Evolutionary conservation across 1,140 invertebrate species (phyloP), one percentile per base, ranked within the genome.

Genomic region (Trypoxylus dichotomus): DNA sequence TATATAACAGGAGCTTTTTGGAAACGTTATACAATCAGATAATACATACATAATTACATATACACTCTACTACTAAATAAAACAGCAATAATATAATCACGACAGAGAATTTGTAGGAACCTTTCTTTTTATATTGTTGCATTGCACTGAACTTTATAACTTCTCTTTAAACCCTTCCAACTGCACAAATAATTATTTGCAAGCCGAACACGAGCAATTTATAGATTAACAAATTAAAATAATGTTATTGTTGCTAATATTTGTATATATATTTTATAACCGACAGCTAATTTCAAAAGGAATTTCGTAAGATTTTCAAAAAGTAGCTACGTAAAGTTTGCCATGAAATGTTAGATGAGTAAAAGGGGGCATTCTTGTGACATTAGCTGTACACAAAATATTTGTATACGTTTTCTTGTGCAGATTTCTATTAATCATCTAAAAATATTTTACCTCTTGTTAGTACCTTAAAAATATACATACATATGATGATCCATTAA

Each of bases 211-310:
- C 32, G 10, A 1, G 32, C 32, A 58, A 58, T 58, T 58, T 1
- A 0, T 58, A 58, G 15, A 58, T 13, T 58, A 58, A n/a, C n/a
- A n/a, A n/a, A n/a, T n/a, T 13, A 58, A 19, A 21, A 27, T 24
- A 27, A 10, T 63, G 21, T 63, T 63, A 24, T 63, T 63, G 60
- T 63, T 63, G 19, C n/a, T 11, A 63, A 63, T 63, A 19, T 63
- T 24, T 63, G 21, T 63, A 63, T 63, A 63, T 63, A 63, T 63
- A 58, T 63, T 63, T 21, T 63, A 63, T 25, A 63, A 27, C 60
- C 1, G 3, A 58, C 47, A 58, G 60, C 25, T 63, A 24, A 25
- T 63, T 21, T 63, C 60, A 63, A 27, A 63, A 8, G 19, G 24
- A 11, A 27, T 63, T 24, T 11, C 24, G 25, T 6, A 24, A 63